Conservation (phyloP, 2,113 vertebrate genomes). For the Enhydra lutris region DNA sequence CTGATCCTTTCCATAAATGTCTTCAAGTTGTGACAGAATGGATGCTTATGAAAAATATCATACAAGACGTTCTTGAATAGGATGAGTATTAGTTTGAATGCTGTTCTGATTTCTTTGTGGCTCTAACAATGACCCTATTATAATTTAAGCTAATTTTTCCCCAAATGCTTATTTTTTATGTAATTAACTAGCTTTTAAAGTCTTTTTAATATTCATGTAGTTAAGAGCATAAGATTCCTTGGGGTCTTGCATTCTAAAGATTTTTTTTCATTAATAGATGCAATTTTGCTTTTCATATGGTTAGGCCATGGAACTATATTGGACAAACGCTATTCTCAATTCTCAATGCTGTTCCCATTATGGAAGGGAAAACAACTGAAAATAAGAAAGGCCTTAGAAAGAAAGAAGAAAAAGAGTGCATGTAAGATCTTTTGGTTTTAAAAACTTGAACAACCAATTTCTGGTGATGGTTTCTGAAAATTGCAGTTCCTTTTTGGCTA, state of each 20-base stretch:
- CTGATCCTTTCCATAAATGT: neutral
- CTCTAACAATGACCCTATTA: neutral
- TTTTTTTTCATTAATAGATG: neutral
- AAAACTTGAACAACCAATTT: neutral
- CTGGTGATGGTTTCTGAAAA: neutral
- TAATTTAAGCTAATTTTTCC: neutral
- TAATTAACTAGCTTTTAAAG: neutral
- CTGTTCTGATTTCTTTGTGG: neutral
- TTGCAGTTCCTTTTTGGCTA: neutral
- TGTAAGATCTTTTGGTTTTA: neutral
- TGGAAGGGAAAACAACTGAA: neutral
- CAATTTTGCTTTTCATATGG: neutral
- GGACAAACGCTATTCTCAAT: neutral
- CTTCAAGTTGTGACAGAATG: neutral
- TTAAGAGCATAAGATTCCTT: neutral
- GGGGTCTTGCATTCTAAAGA: neutral
- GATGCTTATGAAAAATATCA: neutral
- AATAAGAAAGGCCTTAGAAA: neutral
- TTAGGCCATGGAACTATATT: neutral
- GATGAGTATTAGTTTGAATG: neutral
- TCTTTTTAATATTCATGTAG: neutral
- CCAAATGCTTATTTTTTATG: neutral
- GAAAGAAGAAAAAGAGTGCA: neutral
- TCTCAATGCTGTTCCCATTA: neutral
- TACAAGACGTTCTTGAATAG: neutral